Percentiles rank a stretch among this genome's conserved stretches.
phyloP scores from a whole-genome alignment of 2,797 vertebrate genomes.

The Salarias fasciatus region DNA sequence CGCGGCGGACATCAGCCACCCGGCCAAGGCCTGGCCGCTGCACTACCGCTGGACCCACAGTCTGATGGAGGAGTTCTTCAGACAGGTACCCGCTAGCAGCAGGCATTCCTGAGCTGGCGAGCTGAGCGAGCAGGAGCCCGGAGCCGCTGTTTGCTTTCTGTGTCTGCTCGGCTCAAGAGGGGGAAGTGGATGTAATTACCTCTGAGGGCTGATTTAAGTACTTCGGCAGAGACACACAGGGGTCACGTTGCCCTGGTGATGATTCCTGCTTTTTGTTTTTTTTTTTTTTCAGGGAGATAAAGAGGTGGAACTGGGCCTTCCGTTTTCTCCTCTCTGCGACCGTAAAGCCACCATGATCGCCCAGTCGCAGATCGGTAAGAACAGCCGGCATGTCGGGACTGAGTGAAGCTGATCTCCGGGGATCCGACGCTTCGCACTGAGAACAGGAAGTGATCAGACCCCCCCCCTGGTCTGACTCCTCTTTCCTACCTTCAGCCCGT shows the following conservation, averaged over 20 bases:
- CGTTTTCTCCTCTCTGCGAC: constrained; percentile 97
- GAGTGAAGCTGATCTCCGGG: too few relatives aligned
- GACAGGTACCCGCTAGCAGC: constrained; percentile 93
- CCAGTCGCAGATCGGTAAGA: constrained; percentile 97
- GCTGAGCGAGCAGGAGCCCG: too few relatives aligned
- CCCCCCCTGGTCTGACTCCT: too few relatives aligned
- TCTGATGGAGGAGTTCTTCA: constrained; percentile 99
- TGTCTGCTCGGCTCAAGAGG: too few relatives aligned
- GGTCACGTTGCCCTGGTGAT: neutral
- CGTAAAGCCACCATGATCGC: constrained; percentile 98
- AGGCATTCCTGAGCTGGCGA: too few relatives aligned
- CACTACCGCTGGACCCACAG: constrained; percentile 97
- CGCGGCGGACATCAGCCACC: constrained; percentile 98
- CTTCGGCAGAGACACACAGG: too few relatives aligned
- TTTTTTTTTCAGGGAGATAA: constrained; percentile 90
- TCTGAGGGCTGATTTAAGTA: neutral
- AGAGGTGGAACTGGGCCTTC: constrained; percentile 93
- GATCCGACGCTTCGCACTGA: too few relatives aligned
- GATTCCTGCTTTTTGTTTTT: constrained; percentile 23
- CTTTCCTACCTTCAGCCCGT: too few relatives aligned
- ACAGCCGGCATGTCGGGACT: too few relatives aligned
- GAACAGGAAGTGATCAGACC: too few relatives aligned
- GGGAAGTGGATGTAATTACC: neutral
- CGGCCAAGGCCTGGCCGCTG: constrained; percentile 93
- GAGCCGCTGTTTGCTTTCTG: neutral